Evolutionary conservation across 2,888 invertebrate species (phyloP), one percentile per base, ranked within the genome.

Genomic region (Papilio protenor): DNA sequence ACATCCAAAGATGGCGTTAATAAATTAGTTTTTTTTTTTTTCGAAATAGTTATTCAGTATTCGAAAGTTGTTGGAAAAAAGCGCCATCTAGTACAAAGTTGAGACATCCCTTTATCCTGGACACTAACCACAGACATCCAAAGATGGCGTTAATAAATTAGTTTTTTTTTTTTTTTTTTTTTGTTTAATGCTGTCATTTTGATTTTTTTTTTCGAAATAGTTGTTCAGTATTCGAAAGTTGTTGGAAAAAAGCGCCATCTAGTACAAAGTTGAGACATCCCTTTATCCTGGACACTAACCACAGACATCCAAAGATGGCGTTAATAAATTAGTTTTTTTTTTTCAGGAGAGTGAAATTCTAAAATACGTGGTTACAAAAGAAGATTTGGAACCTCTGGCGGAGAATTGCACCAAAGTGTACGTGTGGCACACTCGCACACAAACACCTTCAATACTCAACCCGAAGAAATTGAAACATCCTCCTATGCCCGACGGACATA

Each of bases 391-490:
- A 90, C 98, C 99, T 0, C 93, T 98, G 80, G 99, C 99, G 0
- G 97, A 98, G 82, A 96, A 96, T 83, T 99, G 99, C 86, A 97
- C 97, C 0, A 98, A 98, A 94, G 97, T 99, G n/a, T 97, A 98
- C 80, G 99, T 99, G 0, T 99, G 99, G 99, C 99, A 99, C 88
- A 99, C 99, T 4, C 95, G 99, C 85, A 99, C 99, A 0, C 98
- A 99, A 89, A 96, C 97, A 84, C 97, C 99, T 0, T 96, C 96
- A 71, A 95, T 99, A 77, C 95, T 95, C n/a, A 90, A 89, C 80
- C 88, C 84, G 95, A 97, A 88, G 97, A 98, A 91, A 94, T 93
- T 86, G 88, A 96, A 85, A 87, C 95, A 80, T 49, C 95, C 83
- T 0, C 89, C 89, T 82, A 80, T 90, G 23, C 90, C 92, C 1